phyloP scores from a whole-genome alignment of 2,888 invertebrate genomes.

The Julus scanicus region DNA sequence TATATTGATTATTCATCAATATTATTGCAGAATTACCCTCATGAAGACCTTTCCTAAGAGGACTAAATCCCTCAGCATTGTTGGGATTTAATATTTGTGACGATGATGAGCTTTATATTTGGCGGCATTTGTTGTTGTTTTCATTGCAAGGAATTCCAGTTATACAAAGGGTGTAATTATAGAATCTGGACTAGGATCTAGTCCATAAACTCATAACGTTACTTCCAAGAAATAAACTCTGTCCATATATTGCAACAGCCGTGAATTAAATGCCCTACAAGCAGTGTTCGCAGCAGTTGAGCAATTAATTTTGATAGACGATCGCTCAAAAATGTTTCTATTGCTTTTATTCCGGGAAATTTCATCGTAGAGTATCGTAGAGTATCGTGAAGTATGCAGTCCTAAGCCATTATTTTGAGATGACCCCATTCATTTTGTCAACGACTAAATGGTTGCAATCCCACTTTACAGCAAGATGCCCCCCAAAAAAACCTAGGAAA shows the following conservation, averaged over 20 bases:
- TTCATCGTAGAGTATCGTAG: neutral
- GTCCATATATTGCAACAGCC: neutral
- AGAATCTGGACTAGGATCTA: neutral
- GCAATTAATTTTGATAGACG: constrained; percentile 49
- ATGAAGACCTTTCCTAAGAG: too few relatives aligned
- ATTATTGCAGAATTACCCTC: too few relatives aligned
- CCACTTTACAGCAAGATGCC: neutral
- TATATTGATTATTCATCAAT: too few relatives aligned
- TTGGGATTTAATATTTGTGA: neutral
- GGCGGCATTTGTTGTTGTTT: neutral
- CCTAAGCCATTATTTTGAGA: constrained; percentile 24
- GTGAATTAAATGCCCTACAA: neutral
- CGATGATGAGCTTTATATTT: neutral
- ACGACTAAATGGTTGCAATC: constrained; percentile 8
- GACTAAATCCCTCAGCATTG: neutral
- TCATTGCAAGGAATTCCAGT: neutral
- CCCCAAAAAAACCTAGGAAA: neutral
- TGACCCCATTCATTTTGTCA: constrained; percentile 40
- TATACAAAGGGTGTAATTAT: neutral
- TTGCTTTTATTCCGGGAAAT: constrained; percentile 10
- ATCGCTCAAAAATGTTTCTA: constrained; percentile 47
- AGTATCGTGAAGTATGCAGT: neutral
- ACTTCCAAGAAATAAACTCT: neutral
- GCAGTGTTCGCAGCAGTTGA: constrained; percentile 50
- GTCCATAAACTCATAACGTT: neutral